A percentile compares a stretch with the other conserved stretches of the same genome.
Conservation (phyloP, 1,140 invertebrate genomes). For the Eueides isabella region DNA sequence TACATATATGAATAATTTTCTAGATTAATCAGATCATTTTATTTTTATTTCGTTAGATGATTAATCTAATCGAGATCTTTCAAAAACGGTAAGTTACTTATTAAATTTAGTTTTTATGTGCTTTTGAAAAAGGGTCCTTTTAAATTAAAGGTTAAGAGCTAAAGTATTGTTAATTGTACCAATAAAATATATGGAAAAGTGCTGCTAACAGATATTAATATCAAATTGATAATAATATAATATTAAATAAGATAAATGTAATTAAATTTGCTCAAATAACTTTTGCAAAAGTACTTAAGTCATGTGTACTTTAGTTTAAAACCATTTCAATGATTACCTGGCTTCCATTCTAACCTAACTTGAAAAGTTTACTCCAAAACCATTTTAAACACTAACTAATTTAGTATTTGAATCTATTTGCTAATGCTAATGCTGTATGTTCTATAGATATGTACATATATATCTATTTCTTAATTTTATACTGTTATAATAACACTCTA, state of each 20-base stretch:
- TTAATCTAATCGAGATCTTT: neutral
- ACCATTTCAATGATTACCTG: neutral
- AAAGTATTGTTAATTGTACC: too few species aligned
- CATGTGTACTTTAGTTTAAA: neutral
- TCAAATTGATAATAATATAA: conserved; percentile 1
- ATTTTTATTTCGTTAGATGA: neutral
- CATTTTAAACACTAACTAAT: neutral
- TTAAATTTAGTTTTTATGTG: too few species aligned
- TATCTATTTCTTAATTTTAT: too few species aligned
- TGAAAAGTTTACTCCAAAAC: neutral
- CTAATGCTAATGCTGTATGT: too few species aligned
- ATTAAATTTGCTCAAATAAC: neutral
- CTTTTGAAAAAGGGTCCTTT: too few species aligned
- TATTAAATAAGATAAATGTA: neutral
- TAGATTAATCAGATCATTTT: neutral
- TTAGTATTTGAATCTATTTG: neutral
- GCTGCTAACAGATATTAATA: neutral
- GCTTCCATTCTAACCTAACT: neutral
- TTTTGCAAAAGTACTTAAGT: neutral
- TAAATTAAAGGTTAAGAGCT: too few species aligned
- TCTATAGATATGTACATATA: too few species aligned
- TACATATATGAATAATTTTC: neutral
- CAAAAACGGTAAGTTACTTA: neutral
- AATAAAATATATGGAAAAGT: too few species aligned
- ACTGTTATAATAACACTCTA: too few species aligned